phyloP scores from a whole-genome alignment of 2,797 vertebrate species.

The Manis crassicaudata region DNA sequence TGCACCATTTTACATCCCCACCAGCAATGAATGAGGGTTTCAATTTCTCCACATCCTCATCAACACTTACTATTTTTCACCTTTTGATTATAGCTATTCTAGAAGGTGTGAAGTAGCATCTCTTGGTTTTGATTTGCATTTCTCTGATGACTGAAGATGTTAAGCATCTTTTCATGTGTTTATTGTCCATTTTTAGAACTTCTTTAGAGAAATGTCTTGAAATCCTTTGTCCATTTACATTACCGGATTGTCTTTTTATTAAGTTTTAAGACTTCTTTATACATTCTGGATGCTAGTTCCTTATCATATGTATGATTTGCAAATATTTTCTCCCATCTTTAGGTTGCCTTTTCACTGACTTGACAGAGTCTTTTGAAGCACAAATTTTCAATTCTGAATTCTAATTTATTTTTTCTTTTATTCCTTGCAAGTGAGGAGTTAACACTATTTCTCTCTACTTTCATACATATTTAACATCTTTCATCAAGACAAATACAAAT shows the following conservation, averaged over 20 bases:
- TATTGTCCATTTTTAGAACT: background rate
- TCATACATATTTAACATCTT: background rate
- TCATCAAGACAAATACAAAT: background rate
- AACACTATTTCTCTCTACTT: background rate
- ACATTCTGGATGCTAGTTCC: background rate
- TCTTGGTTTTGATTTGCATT: background rate
- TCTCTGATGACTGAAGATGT: background rate
- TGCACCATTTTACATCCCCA: background rate
- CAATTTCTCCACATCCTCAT: background rate
- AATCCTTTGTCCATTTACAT: background rate
- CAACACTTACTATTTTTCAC: background rate
- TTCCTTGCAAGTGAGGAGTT: background rate
- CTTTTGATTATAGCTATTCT: background rate
- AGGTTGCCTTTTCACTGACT: background rate
- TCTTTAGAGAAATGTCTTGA: background rate
- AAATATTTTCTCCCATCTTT: background rate
- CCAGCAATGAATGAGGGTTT: background rate
- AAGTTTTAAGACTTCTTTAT: background rate
- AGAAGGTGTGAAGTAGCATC: background rate
- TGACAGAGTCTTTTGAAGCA: background rate
- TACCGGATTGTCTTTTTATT: background rate
- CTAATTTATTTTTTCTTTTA: background rate
- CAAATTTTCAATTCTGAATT: background rate
- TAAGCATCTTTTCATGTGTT: background rate
- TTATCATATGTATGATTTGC: background rate